Conservation (phyloP, 1,140 invertebrate species). For the Penaeus chinensis region DNA sequence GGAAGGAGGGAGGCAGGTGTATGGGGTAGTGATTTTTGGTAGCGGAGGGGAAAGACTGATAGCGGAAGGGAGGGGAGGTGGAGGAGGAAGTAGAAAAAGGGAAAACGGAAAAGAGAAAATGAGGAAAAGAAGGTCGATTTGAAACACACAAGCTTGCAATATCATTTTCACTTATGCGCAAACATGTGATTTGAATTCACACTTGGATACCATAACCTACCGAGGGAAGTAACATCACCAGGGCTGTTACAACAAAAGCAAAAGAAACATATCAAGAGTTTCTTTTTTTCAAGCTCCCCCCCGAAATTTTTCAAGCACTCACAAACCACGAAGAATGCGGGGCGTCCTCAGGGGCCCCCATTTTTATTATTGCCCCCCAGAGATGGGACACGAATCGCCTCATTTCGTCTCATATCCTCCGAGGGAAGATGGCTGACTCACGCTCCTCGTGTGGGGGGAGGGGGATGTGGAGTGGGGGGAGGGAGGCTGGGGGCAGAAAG, state of each 20-base stretch:
- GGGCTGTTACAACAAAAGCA: no score
- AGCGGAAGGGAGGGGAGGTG: neutral
- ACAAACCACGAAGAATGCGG: no score
- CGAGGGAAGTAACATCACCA: no score
- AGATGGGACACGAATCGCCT: neutral
- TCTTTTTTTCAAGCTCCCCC: no score
- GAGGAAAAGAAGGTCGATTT: neutral
- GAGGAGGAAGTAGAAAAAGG: neutral
- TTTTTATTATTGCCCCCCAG: no score
- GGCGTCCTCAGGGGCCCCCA: no score
- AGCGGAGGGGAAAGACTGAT: neutral
- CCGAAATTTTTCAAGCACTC: no score
- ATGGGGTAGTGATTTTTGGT: neutral
- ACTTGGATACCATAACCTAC: no score
- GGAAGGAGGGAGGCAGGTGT: neutral
- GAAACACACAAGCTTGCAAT: no score
- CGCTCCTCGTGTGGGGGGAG: neutral
- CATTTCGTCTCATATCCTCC: slow-evolving; percentile 13
- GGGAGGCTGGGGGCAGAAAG: neutral
- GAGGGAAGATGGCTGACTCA: neutral
- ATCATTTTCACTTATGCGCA: no score
- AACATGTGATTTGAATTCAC: no score
- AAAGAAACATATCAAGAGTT: no score
- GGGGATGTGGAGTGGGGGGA: neutral
- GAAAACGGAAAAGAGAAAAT: slow-evolving; percentile 7